These are phyloP conservation scores for Drosophila ironensis DNA, from an alignment of 1,140 invertebrate genomes.

Conservation along the genomic window DNA sequence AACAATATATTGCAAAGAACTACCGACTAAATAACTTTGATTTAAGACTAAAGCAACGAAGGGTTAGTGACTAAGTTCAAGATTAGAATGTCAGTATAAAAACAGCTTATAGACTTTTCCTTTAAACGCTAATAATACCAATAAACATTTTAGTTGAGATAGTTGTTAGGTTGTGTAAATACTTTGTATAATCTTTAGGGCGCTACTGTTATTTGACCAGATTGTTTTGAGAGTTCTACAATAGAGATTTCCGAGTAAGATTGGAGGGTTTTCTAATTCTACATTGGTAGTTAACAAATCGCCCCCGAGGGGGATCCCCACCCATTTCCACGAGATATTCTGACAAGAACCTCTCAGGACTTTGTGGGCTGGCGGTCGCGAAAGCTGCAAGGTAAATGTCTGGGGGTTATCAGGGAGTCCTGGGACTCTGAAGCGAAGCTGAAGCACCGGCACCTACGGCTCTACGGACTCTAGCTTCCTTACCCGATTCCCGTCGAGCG, in stretches of 20 bases:
- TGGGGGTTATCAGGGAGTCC: conserved; percentile 18
- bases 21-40: conserved; percentile 54
- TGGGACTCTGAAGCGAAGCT: conserved; percentile 45
- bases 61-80: background rate
- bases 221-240: no score
- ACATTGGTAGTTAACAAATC: background rate
- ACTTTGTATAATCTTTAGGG: background rate
- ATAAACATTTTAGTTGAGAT: no score
- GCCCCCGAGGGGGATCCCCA: background rate
- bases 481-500: conserved; percentile 73
- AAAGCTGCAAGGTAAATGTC: conserved; percentile 65
- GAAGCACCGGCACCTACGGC: conserved; percentile 59
- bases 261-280: background rate
- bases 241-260: no score
- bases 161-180: no score
- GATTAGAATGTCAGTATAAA: conserved; percentile 4
- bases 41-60: background rate
- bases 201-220: background rate
- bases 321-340: conserved; percentile 36
- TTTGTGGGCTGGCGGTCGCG: conserved; percentile 10
- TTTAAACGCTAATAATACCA: conserved; percentile 3
- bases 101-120: background rate
- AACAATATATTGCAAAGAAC: conserved; percentile 45
- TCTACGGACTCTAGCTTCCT: conserved; percentile 55
- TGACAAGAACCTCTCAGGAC: conserved; percentile 39